These are phyloP conservation scores for Synergus gifuensis DNA, from an alignment of 2,888 invertebrate species.

Conservation along the genomic window DNA sequence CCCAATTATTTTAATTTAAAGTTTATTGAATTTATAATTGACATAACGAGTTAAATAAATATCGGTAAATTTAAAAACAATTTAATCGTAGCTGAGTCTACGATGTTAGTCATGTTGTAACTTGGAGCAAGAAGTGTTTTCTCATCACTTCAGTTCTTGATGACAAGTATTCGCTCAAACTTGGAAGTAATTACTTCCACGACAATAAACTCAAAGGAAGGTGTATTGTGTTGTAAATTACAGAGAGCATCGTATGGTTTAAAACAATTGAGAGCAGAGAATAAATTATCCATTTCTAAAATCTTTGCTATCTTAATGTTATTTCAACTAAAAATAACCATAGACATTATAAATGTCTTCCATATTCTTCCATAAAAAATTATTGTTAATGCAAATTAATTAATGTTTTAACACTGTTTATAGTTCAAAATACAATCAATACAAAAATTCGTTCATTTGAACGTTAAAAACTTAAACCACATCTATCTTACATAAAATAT, in stretches of 20 bases:
- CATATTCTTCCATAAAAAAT: too few species aligned
- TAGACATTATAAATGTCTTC: too few species aligned
- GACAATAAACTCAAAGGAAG: slow-evolving; percentile 1
- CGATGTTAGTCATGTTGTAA: background rate
- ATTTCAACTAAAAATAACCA: too few species aligned
- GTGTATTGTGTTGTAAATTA: background rate
- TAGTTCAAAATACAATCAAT: too few species aligned
- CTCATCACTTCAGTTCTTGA: slow-evolving; percentile 19
- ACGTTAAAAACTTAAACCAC: too few species aligned
- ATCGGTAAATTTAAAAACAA: background rate
- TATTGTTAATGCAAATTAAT: too few species aligned
- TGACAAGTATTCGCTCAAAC: background rate
- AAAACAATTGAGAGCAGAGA: background rate
- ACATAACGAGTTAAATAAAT: background rate
- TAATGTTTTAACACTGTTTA: too few species aligned
- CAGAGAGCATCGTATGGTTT: background rate
- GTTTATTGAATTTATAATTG: background rate
- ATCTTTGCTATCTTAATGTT: background rate
- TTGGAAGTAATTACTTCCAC: slow-evolving; percentile 4
- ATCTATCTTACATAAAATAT: background rate
- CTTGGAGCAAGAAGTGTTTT: slow-evolving; percentile 16
- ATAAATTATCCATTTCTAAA: background rate
- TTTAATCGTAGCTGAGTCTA: background rate
- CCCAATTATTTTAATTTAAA: too few species aligned
- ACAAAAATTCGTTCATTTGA: too few species aligned